phyloP scores from a whole-genome alignment of 1,140 invertebrate species.

The Ylistrum balloti region DNA sequence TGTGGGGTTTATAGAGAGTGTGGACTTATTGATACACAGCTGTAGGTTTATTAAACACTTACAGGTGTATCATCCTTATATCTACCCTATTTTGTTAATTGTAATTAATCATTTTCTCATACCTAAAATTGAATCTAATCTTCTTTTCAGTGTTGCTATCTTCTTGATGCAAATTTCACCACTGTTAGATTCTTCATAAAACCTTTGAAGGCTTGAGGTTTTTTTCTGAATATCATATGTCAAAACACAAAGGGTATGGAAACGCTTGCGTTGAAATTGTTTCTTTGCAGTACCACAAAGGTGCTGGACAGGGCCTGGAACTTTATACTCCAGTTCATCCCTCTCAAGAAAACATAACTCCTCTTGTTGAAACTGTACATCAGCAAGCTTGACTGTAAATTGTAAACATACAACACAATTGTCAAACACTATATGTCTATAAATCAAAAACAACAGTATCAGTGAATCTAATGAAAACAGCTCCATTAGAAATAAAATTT shows the following conservation, averaged over 20 bases:
- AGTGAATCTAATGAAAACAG: too few species aligned
- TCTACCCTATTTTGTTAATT: too few species aligned
- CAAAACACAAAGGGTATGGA: slow-evolving; percentile 8
- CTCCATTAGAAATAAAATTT: too few species aligned
- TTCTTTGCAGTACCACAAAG: neutral
- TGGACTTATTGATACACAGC: too few species aligned
- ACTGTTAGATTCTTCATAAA: neutral
- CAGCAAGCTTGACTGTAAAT: neutral
- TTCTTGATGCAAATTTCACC: neutral
- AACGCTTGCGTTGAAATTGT: neutral
- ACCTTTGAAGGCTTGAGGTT: neutral
- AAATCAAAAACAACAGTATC: too few species aligned
- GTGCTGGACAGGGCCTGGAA: neutral
- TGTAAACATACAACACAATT: neutral
- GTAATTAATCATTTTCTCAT: neutral
- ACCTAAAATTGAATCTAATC: neutral
- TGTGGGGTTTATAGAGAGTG: too few species aligned
- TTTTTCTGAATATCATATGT: neutral
- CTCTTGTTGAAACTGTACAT: neutral
- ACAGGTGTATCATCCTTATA: too few species aligned
- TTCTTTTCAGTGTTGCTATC: neutral
- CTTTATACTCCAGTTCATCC: neutral
- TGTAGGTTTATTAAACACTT: too few species aligned
- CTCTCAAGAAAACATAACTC: neutral
- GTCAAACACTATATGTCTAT: too few species aligned